Percentiles rank a stretch among this genome's conserved stretches.
Conservation (phyloP, 2,888 invertebrate species). For the Parnassius smintheus region DNA sequence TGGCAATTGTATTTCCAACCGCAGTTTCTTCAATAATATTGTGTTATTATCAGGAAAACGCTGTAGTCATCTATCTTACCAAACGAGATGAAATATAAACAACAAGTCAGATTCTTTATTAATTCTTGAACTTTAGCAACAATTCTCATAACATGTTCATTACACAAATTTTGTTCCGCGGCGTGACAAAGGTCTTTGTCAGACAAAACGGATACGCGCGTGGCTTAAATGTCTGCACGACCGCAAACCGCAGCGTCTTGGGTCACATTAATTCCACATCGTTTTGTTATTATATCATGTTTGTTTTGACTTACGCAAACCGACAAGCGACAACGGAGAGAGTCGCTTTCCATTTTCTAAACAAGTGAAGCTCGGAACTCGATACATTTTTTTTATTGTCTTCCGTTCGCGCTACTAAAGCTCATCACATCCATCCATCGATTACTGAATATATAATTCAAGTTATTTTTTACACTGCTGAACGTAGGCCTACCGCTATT, state of each 20-base stretch:
- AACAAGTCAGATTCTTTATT: too few species aligned
- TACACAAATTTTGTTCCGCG: conserved; percentile 3
- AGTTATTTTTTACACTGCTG: too few species aligned
- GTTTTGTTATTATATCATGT: conserved; percentile 22
- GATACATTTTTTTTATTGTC: background rate
- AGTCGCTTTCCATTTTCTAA: background rate
- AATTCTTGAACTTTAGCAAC: background rate
- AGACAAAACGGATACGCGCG: conserved; percentile 3
- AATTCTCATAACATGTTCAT: conserved; percentile 17
- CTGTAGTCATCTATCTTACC: too few species aligned
- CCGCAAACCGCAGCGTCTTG: conserved; percentile 19
- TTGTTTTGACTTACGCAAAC: conserved; percentile 19
- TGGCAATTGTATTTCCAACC: too few species aligned
- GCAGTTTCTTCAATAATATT: too few species aligned
- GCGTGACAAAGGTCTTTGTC: conserved; percentile 20
- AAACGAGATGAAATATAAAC: too few species aligned
- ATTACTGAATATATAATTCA: too few species aligned
- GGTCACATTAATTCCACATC: conserved; percentile 18
- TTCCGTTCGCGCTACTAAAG: too few species aligned
- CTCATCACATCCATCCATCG: too few species aligned
- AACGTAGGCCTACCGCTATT: too few species aligned
- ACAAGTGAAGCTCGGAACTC: background rate
- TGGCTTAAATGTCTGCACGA: conserved; percentile 10
- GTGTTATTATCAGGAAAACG: too few species aligned
- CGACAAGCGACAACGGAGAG: background rate